These are phyloP conservation scores for Aptenodytes patagonicus DNA, from an alignment of 2,113 vertebrate genomes.

Conservation along the genomic window DNA sequence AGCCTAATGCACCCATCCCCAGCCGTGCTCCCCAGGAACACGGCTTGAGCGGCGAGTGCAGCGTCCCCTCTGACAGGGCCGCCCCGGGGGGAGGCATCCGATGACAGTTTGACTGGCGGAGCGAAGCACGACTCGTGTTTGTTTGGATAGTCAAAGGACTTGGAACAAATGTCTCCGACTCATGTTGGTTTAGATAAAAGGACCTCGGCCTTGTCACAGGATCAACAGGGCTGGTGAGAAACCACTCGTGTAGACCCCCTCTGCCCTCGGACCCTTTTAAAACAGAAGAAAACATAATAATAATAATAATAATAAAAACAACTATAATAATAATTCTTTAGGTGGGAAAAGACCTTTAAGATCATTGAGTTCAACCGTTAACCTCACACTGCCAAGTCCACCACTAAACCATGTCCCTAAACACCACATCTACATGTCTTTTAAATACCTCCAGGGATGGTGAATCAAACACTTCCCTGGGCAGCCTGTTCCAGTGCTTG, in stretches of 20 bases:
- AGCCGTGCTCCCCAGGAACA: neutral
- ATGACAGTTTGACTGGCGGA: slow-evolving; percentile 37
- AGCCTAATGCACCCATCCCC: neutral
- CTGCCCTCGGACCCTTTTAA: neutral
- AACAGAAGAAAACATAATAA: neutral
- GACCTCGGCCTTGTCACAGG: neutral
- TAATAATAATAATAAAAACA: neutral
- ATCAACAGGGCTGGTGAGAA: neutral
- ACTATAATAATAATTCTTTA: neutral
- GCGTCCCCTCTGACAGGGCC: neutral
- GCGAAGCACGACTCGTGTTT: neutral
- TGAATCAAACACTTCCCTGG: neutral
- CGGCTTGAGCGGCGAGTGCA: rapidly evolving
- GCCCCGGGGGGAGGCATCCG: neutral
- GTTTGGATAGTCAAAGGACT: slow-evolving; percentile 60
- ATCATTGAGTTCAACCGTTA: neutral
- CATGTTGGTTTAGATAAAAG: slow-evolving; percentile 45
- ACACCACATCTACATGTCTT: neutral
- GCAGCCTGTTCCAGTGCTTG: neutral
- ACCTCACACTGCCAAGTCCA: neutral
- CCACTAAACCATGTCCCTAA: neutral
- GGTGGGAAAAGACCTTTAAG: neutral
- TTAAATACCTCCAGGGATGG: neutral
- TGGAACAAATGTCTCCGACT: slow-evolving; percentile 41
- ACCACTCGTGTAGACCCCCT: neutral